Conservation (phyloP, 1,140 invertebrate genomes). For the Cydia strobilella region DNA sequence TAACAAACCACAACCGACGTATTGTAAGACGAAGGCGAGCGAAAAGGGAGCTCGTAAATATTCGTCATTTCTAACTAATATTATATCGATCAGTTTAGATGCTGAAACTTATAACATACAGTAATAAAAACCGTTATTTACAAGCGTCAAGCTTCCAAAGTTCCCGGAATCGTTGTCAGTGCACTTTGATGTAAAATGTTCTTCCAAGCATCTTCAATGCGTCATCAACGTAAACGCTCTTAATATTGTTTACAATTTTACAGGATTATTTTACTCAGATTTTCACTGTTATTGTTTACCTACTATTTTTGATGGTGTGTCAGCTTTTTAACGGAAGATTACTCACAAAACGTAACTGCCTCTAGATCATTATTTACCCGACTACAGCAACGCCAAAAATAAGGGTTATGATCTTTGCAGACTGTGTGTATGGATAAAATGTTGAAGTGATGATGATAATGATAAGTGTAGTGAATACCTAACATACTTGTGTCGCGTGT, state of each 20-base stretch:
- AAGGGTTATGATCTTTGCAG: no score
- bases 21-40: not conserved
- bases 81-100: not conserved
- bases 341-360: not conserved
- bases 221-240: constrained; percentile 20
- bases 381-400: no score
- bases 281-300: not conserved
- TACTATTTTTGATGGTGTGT: not conserved
- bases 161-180: constrained; percentile 22
- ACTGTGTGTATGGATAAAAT: no score
- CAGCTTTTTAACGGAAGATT: not conserved
- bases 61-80: no score
- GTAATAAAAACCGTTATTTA: constrained; percentile 8
- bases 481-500: no score
- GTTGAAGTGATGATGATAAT: no score
- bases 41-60: no score
- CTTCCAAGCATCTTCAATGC: constrained; percentile 16
- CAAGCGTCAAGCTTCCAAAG: not conserved
- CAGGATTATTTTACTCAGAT: constrained; percentile 2
- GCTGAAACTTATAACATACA: not conserved
- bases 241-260: constrained; percentile 30
- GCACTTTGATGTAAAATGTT: constrained; percentile 28
- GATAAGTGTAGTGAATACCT: no score
- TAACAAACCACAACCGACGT: not conserved
- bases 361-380: not conserved